A percentile compares a stretch with the other conserved stretches of the same genome.
These are phyloP conservation scores for Entomyzon cyanotis DNA, from an alignment of 2,113 vertebrate species.

Conservation along the genomic window DNA sequence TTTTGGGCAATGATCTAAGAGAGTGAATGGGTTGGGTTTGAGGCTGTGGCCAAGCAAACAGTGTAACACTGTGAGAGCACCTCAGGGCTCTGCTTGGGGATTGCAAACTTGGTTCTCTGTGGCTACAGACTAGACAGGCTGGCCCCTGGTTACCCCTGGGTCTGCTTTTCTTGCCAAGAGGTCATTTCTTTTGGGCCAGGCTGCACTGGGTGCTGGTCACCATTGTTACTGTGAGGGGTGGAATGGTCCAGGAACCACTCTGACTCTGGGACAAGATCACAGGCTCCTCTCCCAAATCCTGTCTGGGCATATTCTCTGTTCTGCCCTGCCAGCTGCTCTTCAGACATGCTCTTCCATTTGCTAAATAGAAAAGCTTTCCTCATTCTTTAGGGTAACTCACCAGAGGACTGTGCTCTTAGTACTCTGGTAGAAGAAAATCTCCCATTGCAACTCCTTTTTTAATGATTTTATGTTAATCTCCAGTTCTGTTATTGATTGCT, in stretches of 20 bases:
- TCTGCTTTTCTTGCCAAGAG: background rate
- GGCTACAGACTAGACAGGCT: background rate
- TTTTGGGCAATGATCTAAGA: background rate
- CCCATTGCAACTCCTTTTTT: background rate
- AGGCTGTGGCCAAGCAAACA: background rate
- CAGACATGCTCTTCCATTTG: background rate
- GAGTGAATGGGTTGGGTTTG: background rate
- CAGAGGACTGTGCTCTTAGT: background rate
- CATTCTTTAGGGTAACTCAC: background rate
- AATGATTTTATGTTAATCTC: background rate
- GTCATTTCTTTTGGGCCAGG: background rate
- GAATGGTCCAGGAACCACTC: background rate
- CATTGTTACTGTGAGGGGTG: rapidly evolving
- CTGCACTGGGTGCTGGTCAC: background rate
- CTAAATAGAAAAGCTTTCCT: background rate
- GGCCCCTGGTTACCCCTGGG: background rate
- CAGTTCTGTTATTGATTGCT: background rate
- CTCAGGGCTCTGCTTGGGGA: background rate
- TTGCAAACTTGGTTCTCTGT: background rate
- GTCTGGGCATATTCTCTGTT: background rate
- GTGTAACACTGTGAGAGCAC: background rate
- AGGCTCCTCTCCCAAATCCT: background rate
- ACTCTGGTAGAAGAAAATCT: background rate
- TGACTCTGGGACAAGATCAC: background rate
- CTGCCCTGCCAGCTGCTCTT: background rate